Evolutionary conservation across 1,140 invertebrate genomes (phyloP).

Genomic region (Ephestia elutella): DNA sequence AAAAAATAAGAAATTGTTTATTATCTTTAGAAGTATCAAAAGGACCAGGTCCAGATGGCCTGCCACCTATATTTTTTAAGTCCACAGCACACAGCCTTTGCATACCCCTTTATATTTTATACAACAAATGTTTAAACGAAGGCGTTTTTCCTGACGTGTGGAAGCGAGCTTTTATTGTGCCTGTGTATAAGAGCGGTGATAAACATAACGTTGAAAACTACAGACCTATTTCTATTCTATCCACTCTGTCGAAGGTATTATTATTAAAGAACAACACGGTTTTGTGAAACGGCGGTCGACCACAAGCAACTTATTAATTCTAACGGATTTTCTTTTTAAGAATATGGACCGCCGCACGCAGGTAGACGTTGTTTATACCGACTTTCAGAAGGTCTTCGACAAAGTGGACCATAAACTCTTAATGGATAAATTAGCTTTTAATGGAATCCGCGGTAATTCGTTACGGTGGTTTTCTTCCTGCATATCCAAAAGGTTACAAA

Average conservation of each 20-base stretch:
- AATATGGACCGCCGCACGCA: slow-evolving; percentile 6
- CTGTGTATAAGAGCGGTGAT: neutral
- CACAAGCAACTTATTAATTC: neutral
- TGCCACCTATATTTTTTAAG: neutral
- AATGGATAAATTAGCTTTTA: slow-evolving; percentile 9
- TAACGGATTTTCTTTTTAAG: neutral
- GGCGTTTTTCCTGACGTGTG: neutral
- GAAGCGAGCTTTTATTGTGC: neutral
- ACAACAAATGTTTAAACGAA: neutral
- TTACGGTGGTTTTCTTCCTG: neutral
- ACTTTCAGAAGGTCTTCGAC: slow-evolving; percentile 30
- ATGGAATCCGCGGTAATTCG: neutral
- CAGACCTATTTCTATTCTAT: neutral
- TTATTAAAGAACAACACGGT: neutral
- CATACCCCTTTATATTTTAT: neutral
- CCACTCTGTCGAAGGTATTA: neutral
- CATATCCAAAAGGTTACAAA: neutral
- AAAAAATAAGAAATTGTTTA: no score
- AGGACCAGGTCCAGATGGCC: neutral
- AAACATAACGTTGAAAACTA: neutral
- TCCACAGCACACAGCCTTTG: neutral
- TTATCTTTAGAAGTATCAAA: neutral
- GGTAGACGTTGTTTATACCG: slow-evolving; percentile 18
- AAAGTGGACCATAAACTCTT: slow-evolving; percentile 25
- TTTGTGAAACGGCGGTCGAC: neutral